Base-by-base conservation (phyloP, 2,888 invertebrate species). In the Dione vanillae region DNA sequence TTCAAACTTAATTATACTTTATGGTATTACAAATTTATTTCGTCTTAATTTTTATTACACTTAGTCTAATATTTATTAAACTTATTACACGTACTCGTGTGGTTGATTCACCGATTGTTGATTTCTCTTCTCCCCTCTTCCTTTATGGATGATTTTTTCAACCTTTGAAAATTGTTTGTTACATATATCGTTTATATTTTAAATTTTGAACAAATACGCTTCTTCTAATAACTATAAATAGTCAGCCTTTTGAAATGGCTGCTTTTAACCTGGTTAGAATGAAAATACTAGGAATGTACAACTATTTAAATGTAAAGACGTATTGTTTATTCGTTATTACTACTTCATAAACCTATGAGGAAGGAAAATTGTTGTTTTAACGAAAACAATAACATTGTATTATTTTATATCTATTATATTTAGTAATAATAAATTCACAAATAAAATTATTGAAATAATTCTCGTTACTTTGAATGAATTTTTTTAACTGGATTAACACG, bases 271-370 rank as follows among this genome's bases (percentile, higher is more conserved):
- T 56, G 16, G 37, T 16, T 40, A 16, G n/a, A 11, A 54, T 16
- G 37, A 16, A 11, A 16, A 56, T 56, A 56, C 56, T 16, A 5
- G 16, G 56, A 37, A 56, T n/a, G 10, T 37, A n/a, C 6, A 10
- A 56, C 11, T 16, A 16, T 56, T 37, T 7, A 56, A 56, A 37
- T 40, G 37, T 54, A 54, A 54, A 54, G 35, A 37, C 16, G 10
- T 54, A 37, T 54, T 54, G 54, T 54, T 54, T 54, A 54, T 52
- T 35, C 14, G n/a, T 54, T 37, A 54, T 56, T 40, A 54, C 5
- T 19, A 35, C 37, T 56, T 56, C 37, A 11, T 5, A 40, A 56
- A n/a, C 35, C 35, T 10, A 56, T 37, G 37, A 56, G 56, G 56
- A 56, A 56, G 56, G 56, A 56, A 56, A 56, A 56, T 40, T n/a